phyloP scores from a whole-genome alignment of 2,797 vertebrate species.

The Nasua narica region DNA sequence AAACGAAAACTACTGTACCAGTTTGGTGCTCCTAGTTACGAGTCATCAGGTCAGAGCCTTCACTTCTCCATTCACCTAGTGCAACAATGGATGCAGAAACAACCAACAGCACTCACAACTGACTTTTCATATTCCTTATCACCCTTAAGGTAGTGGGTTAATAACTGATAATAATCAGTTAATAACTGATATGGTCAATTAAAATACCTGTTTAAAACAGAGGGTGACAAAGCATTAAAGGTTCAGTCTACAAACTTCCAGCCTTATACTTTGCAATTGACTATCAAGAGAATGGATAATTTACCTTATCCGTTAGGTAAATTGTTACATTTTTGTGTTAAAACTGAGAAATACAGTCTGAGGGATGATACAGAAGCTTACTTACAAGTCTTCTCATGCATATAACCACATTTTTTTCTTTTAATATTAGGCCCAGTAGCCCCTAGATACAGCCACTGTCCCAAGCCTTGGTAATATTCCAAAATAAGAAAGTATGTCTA shows the following conservation, averaged over 20 bases:
- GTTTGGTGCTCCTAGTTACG: not conserved
- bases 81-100: not conserved
- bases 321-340: not conserved
- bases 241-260: not conserved
- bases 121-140: not conserved
- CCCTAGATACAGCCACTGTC: not conserved
- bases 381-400: not conserved
- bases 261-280: not conserved
- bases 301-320: not conserved
- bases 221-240: not conserved
- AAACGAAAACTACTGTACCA: not conserved
- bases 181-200: no score
- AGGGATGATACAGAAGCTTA: not conserved
- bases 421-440: not conserved
- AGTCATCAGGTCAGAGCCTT: not conserved
- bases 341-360: not conserved
- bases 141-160: not conserved
- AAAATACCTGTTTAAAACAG: not conserved
- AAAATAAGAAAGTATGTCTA: not conserved
- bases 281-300: not conserved
- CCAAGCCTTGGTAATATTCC: not conserved
- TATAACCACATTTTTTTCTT: not conserved
- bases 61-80: not conserved
- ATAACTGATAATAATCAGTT: not conserved
- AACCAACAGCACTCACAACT: not conserved